A percentile compares a stretch with the other conserved stretches of the same genome.
Evolutionary conservation across 2,797 vertebrate genomes (phyloP).

Genomic region (Lagocephalus sceleratus): DNA sequence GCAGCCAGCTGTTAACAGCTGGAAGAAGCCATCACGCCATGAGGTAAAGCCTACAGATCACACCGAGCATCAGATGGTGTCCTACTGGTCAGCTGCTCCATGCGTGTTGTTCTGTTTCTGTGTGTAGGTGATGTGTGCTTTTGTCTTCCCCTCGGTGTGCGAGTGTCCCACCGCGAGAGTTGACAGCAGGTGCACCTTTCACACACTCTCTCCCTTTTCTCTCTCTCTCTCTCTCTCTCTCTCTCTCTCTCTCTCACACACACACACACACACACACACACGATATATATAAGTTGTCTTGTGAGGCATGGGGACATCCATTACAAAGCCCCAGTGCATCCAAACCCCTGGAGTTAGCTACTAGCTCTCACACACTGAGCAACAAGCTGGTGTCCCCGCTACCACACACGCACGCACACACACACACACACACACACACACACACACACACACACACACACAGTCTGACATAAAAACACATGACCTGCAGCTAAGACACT

Average conservation of each 20-base stretch:
- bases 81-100: constrained; percentile 34
- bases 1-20: constrained; percentile 28
- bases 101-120: constrained; percentile 9
- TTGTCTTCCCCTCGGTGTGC: constrained; percentile 42
- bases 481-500: constrained; percentile 37
- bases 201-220: constrained; percentile 8
- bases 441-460: constrained; percentile 24
- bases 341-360: constrained; percentile 54
- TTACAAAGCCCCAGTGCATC: constrained; percentile 58
- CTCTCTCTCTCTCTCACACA: not conserved
- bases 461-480: constrained; percentile 14
- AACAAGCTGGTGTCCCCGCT: constrained; percentile 49
- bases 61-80: constrained; percentile 23
- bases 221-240: no score
- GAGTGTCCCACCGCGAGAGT: constrained; percentile 41
- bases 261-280: constrained; percentile 9
- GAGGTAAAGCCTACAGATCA: constrained; percentile 18
- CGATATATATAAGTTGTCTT: constrained; percentile 56
- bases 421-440: constrained; percentile 23
- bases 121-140: constrained; percentile 25
- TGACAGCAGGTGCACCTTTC: constrained; percentile 46
- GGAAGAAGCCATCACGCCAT: constrained; percentile 26
- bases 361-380: constrained; percentile 59
- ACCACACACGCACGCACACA: constrained; percentile 15
- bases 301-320: constrained; percentile 56